phyloP scores from a whole-genome alignment of 2,113 vertebrate species.

The Scortum barcoo region DNA sequence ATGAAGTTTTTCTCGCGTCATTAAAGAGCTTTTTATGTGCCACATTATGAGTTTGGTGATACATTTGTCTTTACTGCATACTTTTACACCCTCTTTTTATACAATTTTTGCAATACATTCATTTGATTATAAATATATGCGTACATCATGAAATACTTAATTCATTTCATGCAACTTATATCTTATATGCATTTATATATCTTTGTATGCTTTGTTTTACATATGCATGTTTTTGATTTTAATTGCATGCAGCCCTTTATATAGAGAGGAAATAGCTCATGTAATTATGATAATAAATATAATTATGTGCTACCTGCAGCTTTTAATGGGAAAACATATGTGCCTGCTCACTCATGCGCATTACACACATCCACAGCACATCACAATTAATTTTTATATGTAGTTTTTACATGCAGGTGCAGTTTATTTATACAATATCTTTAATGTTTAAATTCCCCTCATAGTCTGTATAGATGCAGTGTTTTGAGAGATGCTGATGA shows the following conservation, averaged over 20 bases:
- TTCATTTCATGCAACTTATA: not conserved
- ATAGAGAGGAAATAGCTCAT: not conserved
- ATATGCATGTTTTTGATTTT: not conserved
- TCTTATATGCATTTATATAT: not conserved
- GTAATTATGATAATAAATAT: not conserved
- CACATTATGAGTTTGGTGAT: not conserved
- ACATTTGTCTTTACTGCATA: not conserved
- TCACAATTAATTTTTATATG: not conserved
- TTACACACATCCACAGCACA: not conserved
- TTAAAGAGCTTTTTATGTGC: not conserved
- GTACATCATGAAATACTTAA: not conserved
- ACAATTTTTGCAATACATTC: no score
- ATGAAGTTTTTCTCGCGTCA: not conserved
- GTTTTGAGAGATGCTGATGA: not conserved
- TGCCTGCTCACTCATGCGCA: not conserved
- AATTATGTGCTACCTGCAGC: not conserved
- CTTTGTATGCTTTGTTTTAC: not conserved
- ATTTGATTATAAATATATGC: no score
- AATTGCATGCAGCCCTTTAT: not conserved
- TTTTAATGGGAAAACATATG: not conserved
- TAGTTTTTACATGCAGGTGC: not conserved
- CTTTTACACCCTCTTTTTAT: not conserved
- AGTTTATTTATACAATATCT: not conserved
- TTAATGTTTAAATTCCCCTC: no score
- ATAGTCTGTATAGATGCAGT: not conserved